These are phyloP conservation scores for Arctopsyche grandis DNA, from an alignment of 1,140 invertebrate species.

Conservation along the genomic window DNA sequence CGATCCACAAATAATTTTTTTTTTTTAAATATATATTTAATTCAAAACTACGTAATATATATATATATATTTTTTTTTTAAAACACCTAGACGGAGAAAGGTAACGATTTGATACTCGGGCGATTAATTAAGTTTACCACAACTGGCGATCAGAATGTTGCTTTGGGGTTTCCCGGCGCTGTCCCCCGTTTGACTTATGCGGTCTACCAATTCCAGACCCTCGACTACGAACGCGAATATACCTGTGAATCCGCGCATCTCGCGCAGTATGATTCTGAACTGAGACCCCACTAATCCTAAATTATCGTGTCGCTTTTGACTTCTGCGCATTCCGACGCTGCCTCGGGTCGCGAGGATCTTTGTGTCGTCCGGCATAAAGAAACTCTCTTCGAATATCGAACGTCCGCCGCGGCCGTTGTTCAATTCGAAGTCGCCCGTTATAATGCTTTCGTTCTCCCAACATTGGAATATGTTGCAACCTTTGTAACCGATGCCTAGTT, in stretches of 20 bases:
- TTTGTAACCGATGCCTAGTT: slow-evolving; percentile 81
- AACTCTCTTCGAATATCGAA: slow-evolving; percentile 79
- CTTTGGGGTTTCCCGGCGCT: slow-evolving; percentile 80
- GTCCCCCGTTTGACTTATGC: slow-evolving; percentile 80
- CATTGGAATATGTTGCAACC: slow-evolving; percentile 84
- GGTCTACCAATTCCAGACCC: slow-evolving; percentile 82
- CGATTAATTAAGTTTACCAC: slow-evolving; percentile 70
- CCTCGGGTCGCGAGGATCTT: slow-evolving; percentile 79
- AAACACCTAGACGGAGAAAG: slow-evolving; percentile 21
- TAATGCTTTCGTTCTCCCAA: slow-evolving; percentile 83
- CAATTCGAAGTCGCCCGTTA: slow-evolving; percentile 82
- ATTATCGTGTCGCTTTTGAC: slow-evolving; percentile 83
- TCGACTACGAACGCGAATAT: slow-evolving; percentile 86
- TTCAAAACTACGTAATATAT: not conserved
- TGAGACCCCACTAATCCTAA: slow-evolving; percentile 85
- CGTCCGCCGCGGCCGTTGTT: slow-evolving; percentile 84
- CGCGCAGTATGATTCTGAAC: slow-evolving; percentile 82
- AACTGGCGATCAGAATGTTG: slow-evolving; percentile 78
- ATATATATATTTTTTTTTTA: slow-evolving; percentile 35
- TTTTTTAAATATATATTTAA: not conserved
- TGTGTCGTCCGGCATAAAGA: slow-evolving; percentile 85
- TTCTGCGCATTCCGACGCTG: slow-evolving; percentile 84
- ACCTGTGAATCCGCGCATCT: slow-evolving; percentile 83
- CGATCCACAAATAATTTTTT: not conserved
- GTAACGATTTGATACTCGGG: slow-evolving; percentile 48